phyloP scores from a whole-genome alignment of 2,113 vertebrate species.

The Todiramphus saurophagus region DNA sequence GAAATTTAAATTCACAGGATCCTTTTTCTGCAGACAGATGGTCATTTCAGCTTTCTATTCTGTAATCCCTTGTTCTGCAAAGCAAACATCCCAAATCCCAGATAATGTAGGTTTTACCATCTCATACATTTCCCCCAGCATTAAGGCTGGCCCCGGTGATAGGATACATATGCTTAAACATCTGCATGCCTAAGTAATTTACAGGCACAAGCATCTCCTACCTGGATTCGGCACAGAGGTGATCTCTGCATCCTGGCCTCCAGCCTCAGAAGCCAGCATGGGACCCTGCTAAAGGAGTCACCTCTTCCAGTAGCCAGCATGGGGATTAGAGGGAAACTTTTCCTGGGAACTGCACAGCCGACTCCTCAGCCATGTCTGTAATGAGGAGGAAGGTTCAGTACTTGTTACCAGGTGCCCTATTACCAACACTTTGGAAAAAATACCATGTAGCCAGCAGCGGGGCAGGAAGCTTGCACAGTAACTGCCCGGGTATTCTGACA shows the following conservation, averaged over 20 bases:
- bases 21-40: slow-evolving; percentile 78
- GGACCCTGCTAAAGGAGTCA: background rate
- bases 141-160: slow-evolving; percentile 77
- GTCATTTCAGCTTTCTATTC: slow-evolving; percentile 79
- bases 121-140: slow-evolving; percentile 75
- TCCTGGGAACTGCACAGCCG: background rate
- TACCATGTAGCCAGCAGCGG: background rate
- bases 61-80: slow-evolving; percentile 81
- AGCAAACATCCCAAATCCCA: slow-evolving; percentile 84
- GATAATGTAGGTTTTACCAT: slow-evolving; percentile 85
- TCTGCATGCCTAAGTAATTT: slow-evolving; percentile 64
- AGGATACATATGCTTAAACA: slow-evolving; percentile 81
- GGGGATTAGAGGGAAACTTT: background rate
- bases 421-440: background rate
- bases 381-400: background rate
- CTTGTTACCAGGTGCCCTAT: background rate
- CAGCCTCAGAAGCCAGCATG: background rate
- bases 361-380: background rate
- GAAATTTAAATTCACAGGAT: slow-evolving; percentile 57
- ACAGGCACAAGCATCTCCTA: background rate
- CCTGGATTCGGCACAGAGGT: background rate
- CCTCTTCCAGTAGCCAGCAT: background rate
- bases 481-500: background rate
- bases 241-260: background rate
- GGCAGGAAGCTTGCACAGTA: background rate